These are phyloP conservation scores for Cylas formicarius DNA, from an alignment of 1,140 invertebrate species.

Conservation along the genomic window DNA sequence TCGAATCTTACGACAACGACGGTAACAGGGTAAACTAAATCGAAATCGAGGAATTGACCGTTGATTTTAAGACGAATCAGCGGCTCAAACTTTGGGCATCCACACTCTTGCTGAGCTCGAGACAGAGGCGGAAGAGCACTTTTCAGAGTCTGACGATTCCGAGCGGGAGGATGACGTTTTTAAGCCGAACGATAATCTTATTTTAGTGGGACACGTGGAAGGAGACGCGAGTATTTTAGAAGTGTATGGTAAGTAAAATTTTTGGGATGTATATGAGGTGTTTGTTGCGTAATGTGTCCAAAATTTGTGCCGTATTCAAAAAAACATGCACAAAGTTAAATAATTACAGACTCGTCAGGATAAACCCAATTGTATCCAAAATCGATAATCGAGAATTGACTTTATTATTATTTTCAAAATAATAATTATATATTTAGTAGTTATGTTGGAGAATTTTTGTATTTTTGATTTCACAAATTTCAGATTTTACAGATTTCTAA, in stretches of 20 bases:
- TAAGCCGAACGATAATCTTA: slow-evolving; percentile 83
- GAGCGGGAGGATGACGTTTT: slow-evolving; percentile 89
- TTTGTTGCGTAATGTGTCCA: too few species aligned
- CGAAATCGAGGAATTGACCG: background rate
- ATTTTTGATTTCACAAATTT: too few species aligned
- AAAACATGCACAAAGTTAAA: too few species aligned
- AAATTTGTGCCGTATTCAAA: too few species aligned
- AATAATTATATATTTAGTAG: too few species aligned
- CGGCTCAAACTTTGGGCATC: slow-evolving; percentile 40
- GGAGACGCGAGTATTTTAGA: slow-evolving; percentile 79
- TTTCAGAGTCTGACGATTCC: slow-evolving; percentile 65
- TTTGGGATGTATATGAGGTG: too few species aligned
- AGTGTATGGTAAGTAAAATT: slow-evolving; percentile 63
- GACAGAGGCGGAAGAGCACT: slow-evolving; percentile 52
- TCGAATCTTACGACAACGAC: slow-evolving; percentile 67
- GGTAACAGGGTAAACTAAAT: slow-evolving; percentile 33
- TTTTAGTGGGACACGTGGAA: slow-evolving; percentile 80
- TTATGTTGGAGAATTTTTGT: too few species aligned
- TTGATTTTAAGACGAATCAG: slow-evolving; percentile 35
- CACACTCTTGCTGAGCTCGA: slow-evolving; percentile 48
- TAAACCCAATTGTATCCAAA: too few species aligned
- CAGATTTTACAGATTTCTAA: too few species aligned
- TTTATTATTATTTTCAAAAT: too few species aligned
- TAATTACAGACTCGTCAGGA: too few species aligned
- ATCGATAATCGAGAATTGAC: too few species aligned